Conservation (phyloP, 2,113 vertebrate genomes). For the Ammodytes dubius region DNA sequence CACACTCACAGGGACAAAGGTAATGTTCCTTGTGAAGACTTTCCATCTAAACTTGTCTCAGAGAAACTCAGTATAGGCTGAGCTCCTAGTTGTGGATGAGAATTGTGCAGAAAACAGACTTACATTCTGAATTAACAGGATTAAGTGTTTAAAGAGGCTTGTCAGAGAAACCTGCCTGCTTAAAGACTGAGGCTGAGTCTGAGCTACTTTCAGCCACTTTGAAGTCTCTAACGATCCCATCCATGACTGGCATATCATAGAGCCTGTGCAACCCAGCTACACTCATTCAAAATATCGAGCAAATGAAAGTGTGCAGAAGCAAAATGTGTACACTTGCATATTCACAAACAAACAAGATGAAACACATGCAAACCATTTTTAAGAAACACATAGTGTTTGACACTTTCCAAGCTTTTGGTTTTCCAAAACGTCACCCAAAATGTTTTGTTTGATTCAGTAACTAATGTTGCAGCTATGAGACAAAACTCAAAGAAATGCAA, state of each 20-base stretch:
- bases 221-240: constrained; percentile 72
- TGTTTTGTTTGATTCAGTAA: constrained; percentile 7
- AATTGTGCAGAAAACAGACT: constrained; percentile 76
- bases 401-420: constrained; percentile 34
- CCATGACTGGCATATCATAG: constrained; percentile 72
- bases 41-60: constrained; percentile 72
- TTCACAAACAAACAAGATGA: constrained; percentile 26
- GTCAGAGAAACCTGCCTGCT: constrained; percentile 80
- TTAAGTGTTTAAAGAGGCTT: constrained; percentile 83
- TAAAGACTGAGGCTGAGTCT: constrained; percentile 70
- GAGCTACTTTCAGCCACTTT: constrained; percentile 78
- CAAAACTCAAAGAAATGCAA: background rate
- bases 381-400: constrained; percentile 28
- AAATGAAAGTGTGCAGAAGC: constrained; percentile 11
- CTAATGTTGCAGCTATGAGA: constrained; percentile 24
- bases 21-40: constrained; percentile 61
- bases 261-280: constrained; percentile 45
- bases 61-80: constrained; percentile 69
- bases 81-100: constrained; percentile 74
- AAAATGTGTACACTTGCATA: constrained; percentile 15
- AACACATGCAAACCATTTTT: constrained; percentile 45
- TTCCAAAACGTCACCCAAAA: constrained; percentile 21
- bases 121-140: constrained; percentile 84
- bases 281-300: constrained; percentile 38
- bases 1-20: constrained; percentile 24